phyloP scores from a whole-genome alignment of 2,797 vertebrate species.

The Simalia tracyae region DNA sequence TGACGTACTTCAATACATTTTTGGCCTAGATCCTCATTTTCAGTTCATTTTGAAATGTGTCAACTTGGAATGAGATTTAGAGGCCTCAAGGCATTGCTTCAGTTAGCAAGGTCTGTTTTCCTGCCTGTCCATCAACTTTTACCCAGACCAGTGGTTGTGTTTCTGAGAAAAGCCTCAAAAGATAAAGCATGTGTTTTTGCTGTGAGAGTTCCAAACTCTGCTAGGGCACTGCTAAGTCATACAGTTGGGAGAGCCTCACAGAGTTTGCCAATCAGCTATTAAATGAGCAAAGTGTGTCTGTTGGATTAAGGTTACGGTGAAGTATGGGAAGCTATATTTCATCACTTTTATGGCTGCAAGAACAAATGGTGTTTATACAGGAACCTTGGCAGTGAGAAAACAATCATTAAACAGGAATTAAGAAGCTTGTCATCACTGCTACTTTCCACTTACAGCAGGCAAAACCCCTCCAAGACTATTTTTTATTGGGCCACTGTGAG shows the following conservation, averaged over 20 bases:
- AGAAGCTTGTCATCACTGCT: slow-evolving; percentile 81
- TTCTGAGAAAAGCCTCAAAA: slow-evolving; percentile 59
- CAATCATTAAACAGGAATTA: slow-evolving; percentile 86
- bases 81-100: slow-evolving; percentile 49
- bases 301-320: slow-evolving; percentile 84
- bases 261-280: slow-evolving; percentile 61
- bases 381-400: slow-evolving; percentile 84
- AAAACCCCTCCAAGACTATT: slow-evolving; percentile 71
- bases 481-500: slow-evolving; percentile 78
- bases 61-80: slow-evolving; percentile 63
- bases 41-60: slow-evolving; percentile 60
- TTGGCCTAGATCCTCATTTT: slow-evolving; percentile 56
- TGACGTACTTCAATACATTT: slow-evolving; percentile 57
- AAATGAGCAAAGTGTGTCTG: slow-evolving; percentile 59
- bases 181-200: slow-evolving; percentile 58
- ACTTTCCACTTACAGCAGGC: slow-evolving; percentile 74
- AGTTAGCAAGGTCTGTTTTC: slow-evolving; percentile 46
- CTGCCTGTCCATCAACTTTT: slow-evolving; percentile 48
- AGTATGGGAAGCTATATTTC: slow-evolving; percentile 80
- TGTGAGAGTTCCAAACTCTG: slow-evolving; percentile 43
- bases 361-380: slow-evolving; percentile 84
- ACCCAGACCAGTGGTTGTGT: slow-evolving; percentile 34
- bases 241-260: slow-evolving; percentile 12
- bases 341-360: slow-evolving; percentile 76
- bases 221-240: slow-evolving; percentile 51